phyloP scores from a whole-genome alignment of 1,140 invertebrate species.

The Oryzaephilus surinamensis region DNA sequence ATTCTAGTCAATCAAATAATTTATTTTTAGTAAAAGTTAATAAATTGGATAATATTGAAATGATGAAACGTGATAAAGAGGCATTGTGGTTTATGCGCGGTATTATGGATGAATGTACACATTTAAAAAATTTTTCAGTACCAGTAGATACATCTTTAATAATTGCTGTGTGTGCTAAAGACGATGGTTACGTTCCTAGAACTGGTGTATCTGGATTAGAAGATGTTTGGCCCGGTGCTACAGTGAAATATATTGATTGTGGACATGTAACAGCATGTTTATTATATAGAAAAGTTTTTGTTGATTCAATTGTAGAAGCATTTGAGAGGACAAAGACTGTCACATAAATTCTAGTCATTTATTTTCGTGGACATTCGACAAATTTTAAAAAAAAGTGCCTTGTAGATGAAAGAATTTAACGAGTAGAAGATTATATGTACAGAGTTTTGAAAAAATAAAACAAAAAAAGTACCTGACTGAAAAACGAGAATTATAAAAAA shows the following conservation, averaged over 20 bases:
- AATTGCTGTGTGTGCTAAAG: slow-evolving; percentile 70
- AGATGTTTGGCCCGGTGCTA: slow-evolving; percentile 85
- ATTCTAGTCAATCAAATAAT: slow-evolving; percentile 11
- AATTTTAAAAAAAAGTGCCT: background rate
- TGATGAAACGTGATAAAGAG: slow-evolving; percentile 41
- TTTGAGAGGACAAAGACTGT: slow-evolving; percentile 50
- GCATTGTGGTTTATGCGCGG: slow-evolving; percentile 92
- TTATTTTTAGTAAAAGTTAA: slow-evolving; percentile 6
- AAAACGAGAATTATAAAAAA: no score
- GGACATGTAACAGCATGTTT: slow-evolving; percentile 89
- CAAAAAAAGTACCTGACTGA: slow-evolving; percentile 9
- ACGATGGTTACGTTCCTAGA: slow-evolving; percentile 89
- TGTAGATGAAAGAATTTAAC: no score
- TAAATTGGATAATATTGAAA: background rate
- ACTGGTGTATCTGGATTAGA: slow-evolving; percentile 69
- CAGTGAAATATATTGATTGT: slow-evolving; percentile 75
- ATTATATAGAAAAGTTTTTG: slow-evolving; percentile 32
- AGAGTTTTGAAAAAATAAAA: slow-evolving; percentile 4
- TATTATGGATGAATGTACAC: slow-evolving; percentile 98
- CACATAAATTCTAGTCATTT: slow-evolving; percentile 23
- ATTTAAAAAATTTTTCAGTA: slow-evolving; percentile 83
- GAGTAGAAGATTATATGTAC: background rate
- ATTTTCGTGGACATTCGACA: slow-evolving; percentile 4
- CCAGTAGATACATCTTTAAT: slow-evolving; percentile 77
- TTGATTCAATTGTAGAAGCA: slow-evolving; percentile 51